A percentile compares a stretch with the other conserved stretches of the same genome.
phyloP scores from a whole-genome alignment of 2,797 vertebrate species.

The Bovichtus variegatus region DNA sequence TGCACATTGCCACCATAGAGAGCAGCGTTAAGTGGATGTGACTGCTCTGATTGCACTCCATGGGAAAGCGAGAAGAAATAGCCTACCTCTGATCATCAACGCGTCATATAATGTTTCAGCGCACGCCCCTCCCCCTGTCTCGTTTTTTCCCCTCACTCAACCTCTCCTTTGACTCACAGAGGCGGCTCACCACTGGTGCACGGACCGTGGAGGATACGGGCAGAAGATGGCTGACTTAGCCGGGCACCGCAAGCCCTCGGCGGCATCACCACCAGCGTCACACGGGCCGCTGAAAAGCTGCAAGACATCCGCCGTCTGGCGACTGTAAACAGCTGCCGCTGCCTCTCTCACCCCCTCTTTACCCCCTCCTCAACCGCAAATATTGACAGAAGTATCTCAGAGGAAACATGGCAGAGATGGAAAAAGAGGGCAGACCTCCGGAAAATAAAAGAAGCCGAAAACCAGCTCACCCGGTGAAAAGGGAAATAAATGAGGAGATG shows the following conservation, averaged over 20 bases:
- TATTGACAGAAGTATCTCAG: slow-evolving; percentile 93
- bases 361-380: slow-evolving; percentile 82
- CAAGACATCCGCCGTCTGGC: slow-evolving; percentile 80
- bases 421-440: slow-evolving; percentile 99
- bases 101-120: slow-evolving; percentile 90
- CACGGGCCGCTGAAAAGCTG: slow-evolving; percentile 78
- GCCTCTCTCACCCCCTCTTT: slow-evolving; percentile 57
- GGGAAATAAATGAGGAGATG: slow-evolving; percentile 99
- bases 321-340: slow-evolving; percentile 79
- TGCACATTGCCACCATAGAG: slow-evolving; percentile 40
- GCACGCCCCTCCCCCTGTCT: slow-evolving; percentile 92
- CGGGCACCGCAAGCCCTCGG: slow-evolving; percentile 85
- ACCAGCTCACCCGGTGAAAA: slow-evolving; percentile 97
- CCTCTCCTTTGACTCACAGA: slow-evolving; percentile 91
- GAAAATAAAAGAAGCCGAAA: slow-evolving; percentile 99
- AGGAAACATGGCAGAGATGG: slow-evolving; percentile 99
- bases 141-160: slow-evolving; percentile 82
- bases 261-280: slow-evolving; percentile 83
- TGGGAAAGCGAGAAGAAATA: slow-evolving; percentile 84
- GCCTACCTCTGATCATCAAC: slow-evolving; percentile 84
- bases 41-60: slow-evolving; percentile 74
- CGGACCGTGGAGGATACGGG: slow-evolving; percentile 85
- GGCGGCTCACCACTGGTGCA: slow-evolving; percentile 90
- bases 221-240: slow-evolving; percentile 96
- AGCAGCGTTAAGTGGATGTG: slow-evolving; percentile 69